These are phyloP conservation scores for Pseudorhombus dupliciocellatus DNA, from an alignment of 2,113 vertebrate species.

Conservation along the genomic window DNA sequence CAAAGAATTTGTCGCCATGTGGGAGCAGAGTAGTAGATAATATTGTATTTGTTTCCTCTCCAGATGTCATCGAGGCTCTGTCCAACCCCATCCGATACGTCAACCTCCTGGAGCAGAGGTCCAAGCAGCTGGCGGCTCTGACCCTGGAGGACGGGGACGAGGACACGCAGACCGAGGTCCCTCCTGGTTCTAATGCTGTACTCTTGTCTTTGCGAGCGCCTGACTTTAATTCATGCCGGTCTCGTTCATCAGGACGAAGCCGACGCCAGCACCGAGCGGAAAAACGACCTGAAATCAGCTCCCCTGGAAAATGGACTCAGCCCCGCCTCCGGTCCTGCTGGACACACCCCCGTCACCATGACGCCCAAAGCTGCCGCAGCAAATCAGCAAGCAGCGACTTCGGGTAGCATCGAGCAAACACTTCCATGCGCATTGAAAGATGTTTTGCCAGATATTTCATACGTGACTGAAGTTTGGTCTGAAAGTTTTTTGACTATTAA, in stretches of 20 bases:
- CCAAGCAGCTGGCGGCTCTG: conserved; percentile 93
- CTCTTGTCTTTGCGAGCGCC: neutral
- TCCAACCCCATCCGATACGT: conserved; percentile 98
- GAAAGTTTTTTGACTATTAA: neutral
- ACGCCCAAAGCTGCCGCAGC: conserved; percentile 68
- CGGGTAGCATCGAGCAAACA: conserved; percentile 48
- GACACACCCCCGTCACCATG: conserved; percentile 59
- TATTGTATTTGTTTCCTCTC: conserved; percentile 9
- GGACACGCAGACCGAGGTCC: conserved; percentile 90
- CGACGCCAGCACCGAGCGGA: conserved; percentile 84
- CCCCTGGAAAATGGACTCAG: conserved; percentile 93
- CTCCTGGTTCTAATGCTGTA: neutral
- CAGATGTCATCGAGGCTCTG: conserved; percentile 97
- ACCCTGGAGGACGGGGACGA: conserved; percentile 94
- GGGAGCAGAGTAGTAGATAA: too few relatives aligned
- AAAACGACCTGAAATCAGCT: conserved; percentile 86
- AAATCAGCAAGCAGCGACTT: conserved; percentile 58
- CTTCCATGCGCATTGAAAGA: neutral
- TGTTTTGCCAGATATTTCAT: too few relatives aligned
- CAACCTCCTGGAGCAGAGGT: conserved; percentile 97
- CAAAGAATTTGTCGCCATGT: neutral
- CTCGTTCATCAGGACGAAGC: conserved; percentile 80
- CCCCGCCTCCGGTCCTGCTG: conserved; percentile 86
- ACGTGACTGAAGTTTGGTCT: neutral
- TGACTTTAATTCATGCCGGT: neutral